Conservation (phyloP, 2,797 vertebrate genomes). For the Lophotriccus pileatus region DNA sequence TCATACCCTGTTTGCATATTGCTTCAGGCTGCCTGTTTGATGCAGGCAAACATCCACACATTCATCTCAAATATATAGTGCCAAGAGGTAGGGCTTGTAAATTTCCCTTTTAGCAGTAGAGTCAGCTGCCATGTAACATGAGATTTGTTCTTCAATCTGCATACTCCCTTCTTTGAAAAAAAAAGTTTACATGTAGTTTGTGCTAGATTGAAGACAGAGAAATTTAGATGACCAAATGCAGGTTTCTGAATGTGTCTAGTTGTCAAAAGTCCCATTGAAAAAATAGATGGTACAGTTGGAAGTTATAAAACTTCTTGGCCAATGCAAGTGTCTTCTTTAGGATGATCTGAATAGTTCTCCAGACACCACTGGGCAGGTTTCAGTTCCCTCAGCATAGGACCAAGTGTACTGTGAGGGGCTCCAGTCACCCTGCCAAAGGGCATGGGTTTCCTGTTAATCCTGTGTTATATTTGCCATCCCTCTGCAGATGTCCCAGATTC, state of each 20-base stretch:
- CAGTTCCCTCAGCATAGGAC: neutral
- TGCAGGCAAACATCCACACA: neutral
- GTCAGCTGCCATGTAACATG: neutral
- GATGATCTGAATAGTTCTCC: neutral
- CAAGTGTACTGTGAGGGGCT: neutral
- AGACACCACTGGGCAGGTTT: neutral
- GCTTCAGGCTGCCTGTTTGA: neutral
- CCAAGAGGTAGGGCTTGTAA: neutral
- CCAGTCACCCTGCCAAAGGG: neutral
- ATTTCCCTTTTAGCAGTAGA: neutral
- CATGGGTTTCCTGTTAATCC: neutral
- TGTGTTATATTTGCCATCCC: neutral
- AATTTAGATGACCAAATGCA: neutral
- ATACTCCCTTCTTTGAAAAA: neutral
- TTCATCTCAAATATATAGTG: neutral
- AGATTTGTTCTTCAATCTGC: neutral
- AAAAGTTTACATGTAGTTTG: neutral
- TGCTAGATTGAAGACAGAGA: neutral
- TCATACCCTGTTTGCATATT: neutral
- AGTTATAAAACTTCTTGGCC: neutral
- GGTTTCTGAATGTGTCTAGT: neutral
- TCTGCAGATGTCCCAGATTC: conserved; percentile 9
- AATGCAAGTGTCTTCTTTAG: neutral
- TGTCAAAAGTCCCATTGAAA: neutral
- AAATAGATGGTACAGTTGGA: neutral